Evolutionary conservation across 1,140 invertebrate species (phyloP), one percentile per base, ranked within the genome.

Genomic region (Pogonomyrmex californicus): DNA sequence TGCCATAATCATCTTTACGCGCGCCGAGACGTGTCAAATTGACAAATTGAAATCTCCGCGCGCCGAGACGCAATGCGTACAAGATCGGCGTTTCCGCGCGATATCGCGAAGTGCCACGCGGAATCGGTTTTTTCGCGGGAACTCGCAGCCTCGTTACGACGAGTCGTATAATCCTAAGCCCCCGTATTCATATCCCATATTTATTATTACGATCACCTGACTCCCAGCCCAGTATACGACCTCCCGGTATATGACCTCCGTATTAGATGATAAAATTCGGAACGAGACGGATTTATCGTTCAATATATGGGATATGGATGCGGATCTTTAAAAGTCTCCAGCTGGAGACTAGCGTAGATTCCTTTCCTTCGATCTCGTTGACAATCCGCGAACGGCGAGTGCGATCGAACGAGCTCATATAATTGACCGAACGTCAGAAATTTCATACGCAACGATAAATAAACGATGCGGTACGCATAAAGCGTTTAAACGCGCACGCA

Each of bases 121-220:
- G 49, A 41, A 44, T 70, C 78, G 49, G 4, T 17, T 66, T 17
- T 66, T 70, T 58, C 9, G 33, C 5, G n/a, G 41, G 60, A 62
- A 60, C 23, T 60, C 68, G 17, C 68, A 47, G 30, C 9, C 51
- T 44, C 77, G 77, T 14, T 30, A n/a, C 23, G 63, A 30, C 17
- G 49, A 68, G 14, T 41, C 77, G 36, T 56, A 73, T 17, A 47
- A 44, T 60, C 14, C 47, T 51, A 75, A 60, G 33, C 6, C 79
- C 6, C 79, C 79, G 54, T 73, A 83, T 83, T 75, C 79, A 83
- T 60, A 73, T 83, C 54, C 79, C 79, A 83, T 71, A 60, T 75
- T 75, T 83, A 73, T 73, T 56, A 44, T 70, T 58, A 58, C 38
- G 54, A 70, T 58, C 41, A 17, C 14, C n/a, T 23, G 17, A 73